Conservation (phyloP, 92 coral and sea anemone species). For the Plumapathes pennacea region DNA sequence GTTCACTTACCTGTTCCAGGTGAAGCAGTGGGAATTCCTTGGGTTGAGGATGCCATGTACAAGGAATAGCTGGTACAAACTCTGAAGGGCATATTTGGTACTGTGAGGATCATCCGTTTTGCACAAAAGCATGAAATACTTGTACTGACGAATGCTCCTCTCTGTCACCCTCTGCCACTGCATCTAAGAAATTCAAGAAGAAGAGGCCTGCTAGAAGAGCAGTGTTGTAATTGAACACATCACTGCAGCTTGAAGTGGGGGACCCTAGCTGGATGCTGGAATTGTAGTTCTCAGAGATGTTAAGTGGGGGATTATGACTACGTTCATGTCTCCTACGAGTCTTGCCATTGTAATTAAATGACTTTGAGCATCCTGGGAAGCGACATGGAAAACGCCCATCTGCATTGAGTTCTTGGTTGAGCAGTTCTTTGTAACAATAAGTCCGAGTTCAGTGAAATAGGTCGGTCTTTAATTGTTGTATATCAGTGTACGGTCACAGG, state of each 20-base stretch:
- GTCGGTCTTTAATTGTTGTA: too few species aligned
- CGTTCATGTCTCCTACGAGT: constrained; percentile 63
- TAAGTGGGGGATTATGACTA: constrained; percentile 48
- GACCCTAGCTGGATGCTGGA: neutral
- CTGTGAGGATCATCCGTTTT: constrained; percentile 35
- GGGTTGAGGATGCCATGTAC: constrained; percentile 6
- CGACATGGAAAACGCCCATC: constrained; percentile 64
- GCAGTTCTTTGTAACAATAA: too few species aligned
- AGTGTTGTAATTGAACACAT: constrained; percentile 31
- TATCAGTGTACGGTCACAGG: too few species aligned
- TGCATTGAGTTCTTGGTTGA: constrained; percentile 44
- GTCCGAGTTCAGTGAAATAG: too few species aligned
- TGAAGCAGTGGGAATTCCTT: constrained; percentile 12
- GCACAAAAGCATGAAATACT: constrained; percentile 40
- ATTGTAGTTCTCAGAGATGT: constrained; percentile 1
- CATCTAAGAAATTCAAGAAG: constrained; percentile 34
- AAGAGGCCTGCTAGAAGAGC: constrained; percentile 30
- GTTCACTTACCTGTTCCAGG: constrained; percentile 38
- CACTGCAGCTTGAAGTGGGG: constrained; percentile 2
- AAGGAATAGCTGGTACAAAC: constrained; percentile 13
- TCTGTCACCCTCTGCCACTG: constrained; percentile 34
- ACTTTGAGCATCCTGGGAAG: constrained; percentile 47
- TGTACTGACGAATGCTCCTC: constrained; percentile 37
- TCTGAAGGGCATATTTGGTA: constrained; percentile 19
- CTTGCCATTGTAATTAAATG: constrained; percentile 60